Percentiles rank a stretch among this genome's conserved stretches.
Evolutionary conservation across 2,888 invertebrate species (phyloP).

Genomic region (Apotomis capreana): DNA sequence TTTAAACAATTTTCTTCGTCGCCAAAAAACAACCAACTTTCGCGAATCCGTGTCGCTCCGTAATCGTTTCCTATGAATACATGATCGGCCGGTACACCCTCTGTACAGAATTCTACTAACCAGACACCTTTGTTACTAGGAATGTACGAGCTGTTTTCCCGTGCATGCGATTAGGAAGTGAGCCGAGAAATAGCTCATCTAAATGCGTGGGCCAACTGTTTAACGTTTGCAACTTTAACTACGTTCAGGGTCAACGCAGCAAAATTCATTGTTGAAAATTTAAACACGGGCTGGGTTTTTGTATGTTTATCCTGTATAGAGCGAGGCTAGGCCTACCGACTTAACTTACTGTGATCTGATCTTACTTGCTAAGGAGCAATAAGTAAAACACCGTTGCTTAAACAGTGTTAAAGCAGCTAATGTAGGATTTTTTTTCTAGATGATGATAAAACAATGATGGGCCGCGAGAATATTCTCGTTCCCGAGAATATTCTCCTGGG

Average conservation of each 20-base stretch:
- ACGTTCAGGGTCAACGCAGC: conserved; percentile 37
- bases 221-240: conserved; percentile 63
- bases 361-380: too few species aligned
- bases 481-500: too few species aligned
- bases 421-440: too few species aligned
- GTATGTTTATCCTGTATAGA: too few species aligned
- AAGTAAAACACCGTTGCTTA: too few species aligned
- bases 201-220: conserved; percentile 74
- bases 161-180: conserved; percentile 45
- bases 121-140: background rate
- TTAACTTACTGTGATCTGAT: too few species aligned
- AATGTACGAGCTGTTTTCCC: conserved; percentile 1
- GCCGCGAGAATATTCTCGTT: too few species aligned
- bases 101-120: background rate
- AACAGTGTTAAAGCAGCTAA: too few species aligned
- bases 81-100: conserved; percentile 60
- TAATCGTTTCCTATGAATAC: conserved; percentile 74
- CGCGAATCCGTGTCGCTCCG: conserved; percentile 45
- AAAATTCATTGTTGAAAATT: background rate
- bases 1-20: conserved; percentile 11
- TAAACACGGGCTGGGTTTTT: background rate
- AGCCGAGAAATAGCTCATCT: conserved; percentile 71
- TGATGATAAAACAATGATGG: too few species aligned
- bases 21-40: conserved; percentile 38
- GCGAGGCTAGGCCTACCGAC: too few species aligned